These are phyloP conservation scores for Malurus leucopterus DNA, from an alignment of 2,797 vertebrate genomes.

Conservation along the genomic window DNA sequence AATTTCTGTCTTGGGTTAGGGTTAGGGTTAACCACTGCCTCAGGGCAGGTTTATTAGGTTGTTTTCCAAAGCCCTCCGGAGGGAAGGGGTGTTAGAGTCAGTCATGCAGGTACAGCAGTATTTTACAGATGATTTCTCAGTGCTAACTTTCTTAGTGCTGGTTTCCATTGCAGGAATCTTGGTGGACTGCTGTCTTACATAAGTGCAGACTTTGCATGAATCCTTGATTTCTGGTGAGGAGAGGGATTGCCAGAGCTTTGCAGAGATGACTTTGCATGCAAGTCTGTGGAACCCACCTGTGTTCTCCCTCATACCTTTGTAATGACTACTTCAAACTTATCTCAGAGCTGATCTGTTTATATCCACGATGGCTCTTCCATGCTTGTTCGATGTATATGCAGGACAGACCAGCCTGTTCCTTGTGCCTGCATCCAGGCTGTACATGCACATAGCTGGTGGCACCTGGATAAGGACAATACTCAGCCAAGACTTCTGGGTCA, in stretches of 20 bases:
- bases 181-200: background rate
- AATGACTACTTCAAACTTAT: background rate
- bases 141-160: background rate
- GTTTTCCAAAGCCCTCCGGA: background rate
- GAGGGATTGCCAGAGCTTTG: background rate
- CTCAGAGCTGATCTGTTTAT: background rate
- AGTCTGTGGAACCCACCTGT: background rate
- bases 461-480: background rate
- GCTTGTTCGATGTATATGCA: rapidly evolving
- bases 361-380: background rate
- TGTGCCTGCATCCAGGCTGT: background rate
- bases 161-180: background rate
- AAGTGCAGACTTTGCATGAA: rapidly evolving
- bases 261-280: background rate
- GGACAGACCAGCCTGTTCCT: background rate
- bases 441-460: rapidly evolving
- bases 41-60: background rate
- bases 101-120: background rate
- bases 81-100: background rate
- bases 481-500: background rate
- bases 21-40: background rate
- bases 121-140: background rate
- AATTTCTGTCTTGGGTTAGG: background rate
- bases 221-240: background rate
- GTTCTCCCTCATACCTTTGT: background rate